Conservation (phyloP, 2,888 invertebrate species). For the Dicranocentrus wangi region DNA sequence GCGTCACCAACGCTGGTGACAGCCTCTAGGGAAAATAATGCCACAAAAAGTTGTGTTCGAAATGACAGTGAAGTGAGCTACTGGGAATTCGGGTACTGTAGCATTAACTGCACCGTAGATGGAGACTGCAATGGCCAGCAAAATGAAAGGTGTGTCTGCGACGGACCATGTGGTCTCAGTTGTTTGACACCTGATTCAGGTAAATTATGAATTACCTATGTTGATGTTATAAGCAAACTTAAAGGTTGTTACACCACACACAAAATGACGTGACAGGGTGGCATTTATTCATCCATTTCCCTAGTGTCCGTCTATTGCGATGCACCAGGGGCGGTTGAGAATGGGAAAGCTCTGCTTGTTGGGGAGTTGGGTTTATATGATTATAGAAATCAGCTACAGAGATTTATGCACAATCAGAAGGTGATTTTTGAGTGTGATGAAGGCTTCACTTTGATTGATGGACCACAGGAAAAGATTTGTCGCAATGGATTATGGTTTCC, state of each 20-base stretch:
- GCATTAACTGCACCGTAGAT: slow-evolving; percentile 78
- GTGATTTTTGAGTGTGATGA: slow-evolving; percentile 96
- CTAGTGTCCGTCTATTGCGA: slow-evolving; percentile 83
- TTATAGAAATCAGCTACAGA: slow-evolving; percentile 93
- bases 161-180: slow-evolving; percentile 85
- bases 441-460: slow-evolving; percentile 89
- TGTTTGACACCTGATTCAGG: slow-evolving; percentile 80
- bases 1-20: background rate
- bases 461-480: slow-evolving; percentile 95
- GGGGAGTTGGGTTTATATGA: slow-evolving; percentile 97
- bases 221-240: background rate
- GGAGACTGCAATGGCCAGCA: slow-evolving; percentile 94
- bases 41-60: slow-evolving; percentile 32
- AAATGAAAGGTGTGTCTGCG: slow-evolving; percentile 96
- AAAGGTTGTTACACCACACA: background rate
- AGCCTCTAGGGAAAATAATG: background rate
- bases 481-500: slow-evolving; percentile 96
- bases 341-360: slow-evolving; percentile 93
- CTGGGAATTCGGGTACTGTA: slow-evolving; percentile 57
- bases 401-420: slow-evolving; percentile 92
- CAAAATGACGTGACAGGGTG: too few species aligned
- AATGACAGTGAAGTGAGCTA: slow-evolving; percentile 56
- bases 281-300: slow-evolving; percentile 15
- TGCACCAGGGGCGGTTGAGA: slow-evolving; percentile 92
- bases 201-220: slow-evolving; percentile 12